Base-by-base conservation (phyloP, 1,140 invertebrate genomes). In the Drosophila kanapiae region DNA sequence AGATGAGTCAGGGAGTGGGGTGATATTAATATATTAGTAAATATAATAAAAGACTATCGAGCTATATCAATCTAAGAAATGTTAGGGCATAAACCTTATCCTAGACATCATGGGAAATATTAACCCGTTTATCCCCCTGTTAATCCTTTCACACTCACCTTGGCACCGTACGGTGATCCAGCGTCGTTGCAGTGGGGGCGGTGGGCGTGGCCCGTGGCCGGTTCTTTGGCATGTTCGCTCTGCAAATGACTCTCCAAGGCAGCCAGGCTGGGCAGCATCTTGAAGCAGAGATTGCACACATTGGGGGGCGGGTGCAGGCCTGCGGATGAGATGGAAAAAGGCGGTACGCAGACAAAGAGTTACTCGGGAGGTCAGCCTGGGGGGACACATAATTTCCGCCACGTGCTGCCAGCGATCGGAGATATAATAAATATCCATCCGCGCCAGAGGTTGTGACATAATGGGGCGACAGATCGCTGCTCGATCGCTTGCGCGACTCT, bases 211-310 rank as follows among this genome's bases (percentile, higher is more conserved):
- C 48, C 70, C 53, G 85, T 31, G 33, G 75, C 69, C 38, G 67
- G 23, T 74, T 92, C 91, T 92, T 92, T 92, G 85, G 91, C 83
- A 91, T 92, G 91, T 80, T 92, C 91, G 61, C 62, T 91, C 91
- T 98, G 95, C 93, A 98, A 98, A 95, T 99, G 98, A 93, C 98
- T 99, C 94, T 99, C 98, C 90, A 99, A 94, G 62, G 98, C 98
- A 65, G 98, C 98, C 93, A 98, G 95, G 94, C 98, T 99, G 83
- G 98, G 98, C 94, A 99, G 99, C 74, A 98, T 98, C 95, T 99
- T 99, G 95, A 97, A 98, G 95, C 98, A 99, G 93, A 99, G 96
- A 94, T 98, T 97, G 95, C 98, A 99, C 82, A 98, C 99, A 80
- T 92, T 78, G 58, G 91, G 80, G 60, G 85, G 87, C 64, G 88